A percentile compares a stretch with the other conserved stretches of the same genome.
phyloP scores from a whole-genome alignment of 2,113 vertebrate genomes.

The Orthonyx spaldingii region DNA sequence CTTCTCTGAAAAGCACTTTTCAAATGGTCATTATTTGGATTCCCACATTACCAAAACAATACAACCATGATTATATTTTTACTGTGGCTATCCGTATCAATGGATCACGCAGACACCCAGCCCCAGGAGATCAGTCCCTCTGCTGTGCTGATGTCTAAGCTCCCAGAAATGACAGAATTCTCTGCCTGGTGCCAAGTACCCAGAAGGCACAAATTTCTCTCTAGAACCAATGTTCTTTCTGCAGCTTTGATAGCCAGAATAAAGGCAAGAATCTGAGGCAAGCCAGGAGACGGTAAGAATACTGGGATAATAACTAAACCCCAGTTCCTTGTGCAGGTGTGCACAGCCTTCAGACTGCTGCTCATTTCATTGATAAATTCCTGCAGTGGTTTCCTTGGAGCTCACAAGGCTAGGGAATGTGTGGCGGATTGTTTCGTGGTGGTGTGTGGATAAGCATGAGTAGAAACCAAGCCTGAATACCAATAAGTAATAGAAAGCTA shows the following conservation, averaged over 20 bases:
- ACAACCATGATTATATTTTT: background rate
- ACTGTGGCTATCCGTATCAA: background rate
- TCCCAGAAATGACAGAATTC: background rate
- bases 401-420: background rate
- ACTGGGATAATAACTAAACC: background rate
- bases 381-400: background rate
- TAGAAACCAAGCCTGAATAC: background rate
- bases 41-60: background rate
- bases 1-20: background rate
- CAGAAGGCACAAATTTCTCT: background rate
- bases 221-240: background rate
- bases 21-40: background rate
- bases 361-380: background rate
- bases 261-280: background rate
- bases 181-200: background rate
- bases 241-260: background rate
- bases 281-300: background rate
- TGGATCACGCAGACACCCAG: background rate
- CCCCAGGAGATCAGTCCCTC: background rate
- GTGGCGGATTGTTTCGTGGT: background rate
- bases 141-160: background rate
- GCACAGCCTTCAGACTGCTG: background rate
- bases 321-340: background rate
- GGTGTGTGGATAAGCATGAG: background rate
- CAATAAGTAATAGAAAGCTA: background rate